Evolutionary conservation across 2,888 invertebrate species (phyloP).

Genomic region (Mechanitis messenoides): DNA sequence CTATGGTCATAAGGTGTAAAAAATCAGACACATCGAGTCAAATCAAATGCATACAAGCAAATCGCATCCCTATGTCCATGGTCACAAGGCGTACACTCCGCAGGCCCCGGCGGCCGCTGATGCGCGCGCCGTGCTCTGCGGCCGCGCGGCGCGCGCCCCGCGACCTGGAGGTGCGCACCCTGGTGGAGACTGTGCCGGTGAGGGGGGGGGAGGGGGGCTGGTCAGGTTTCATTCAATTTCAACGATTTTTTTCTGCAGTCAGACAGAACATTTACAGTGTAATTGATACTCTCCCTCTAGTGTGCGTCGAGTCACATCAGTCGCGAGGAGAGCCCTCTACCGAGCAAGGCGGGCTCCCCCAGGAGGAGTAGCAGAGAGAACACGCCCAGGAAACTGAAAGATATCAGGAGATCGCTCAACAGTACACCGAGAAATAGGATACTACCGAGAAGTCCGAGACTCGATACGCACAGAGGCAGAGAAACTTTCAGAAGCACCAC

Average conservation of each 20-base stretch:
- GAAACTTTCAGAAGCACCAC: not conserved
- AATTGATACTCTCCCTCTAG: constrained; percentile 12
- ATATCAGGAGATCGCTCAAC: constrained; percentile 8
- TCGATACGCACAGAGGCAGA: not conserved
- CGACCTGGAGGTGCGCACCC: constrained; percentile 47
- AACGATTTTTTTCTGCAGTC: too few relatives aligned
- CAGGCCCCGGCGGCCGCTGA: constrained; percentile 49
- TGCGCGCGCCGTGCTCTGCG: constrained; percentile 43
- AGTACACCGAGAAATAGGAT: constrained; percentile 9
- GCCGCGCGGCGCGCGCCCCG: constrained; percentile 23
- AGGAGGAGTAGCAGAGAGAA: constrained; percentile 14
- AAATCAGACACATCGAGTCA: too few relatives aligned
- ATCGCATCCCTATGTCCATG: too few relatives aligned
- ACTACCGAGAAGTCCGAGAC: not conserved
- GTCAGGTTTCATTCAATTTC: too few relatives aligned
- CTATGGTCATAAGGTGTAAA: too few relatives aligned
- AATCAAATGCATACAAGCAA: too few relatives aligned
- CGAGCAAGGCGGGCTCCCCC: constrained; percentile 13
- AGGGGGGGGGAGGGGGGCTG: not conserved
- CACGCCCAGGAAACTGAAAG: constrained; percentile 14
- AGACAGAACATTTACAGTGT: too few relatives aligned
- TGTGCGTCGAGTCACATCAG: constrained; percentile 45
- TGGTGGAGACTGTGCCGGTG: constrained; percentile 54
- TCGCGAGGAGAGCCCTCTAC: constrained; percentile 34
- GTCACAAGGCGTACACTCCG: too few relatives aligned